phyloP scores from a whole-genome alignment of 2,113 vertebrate species.

The Saccopteryx bilineata region DNA sequence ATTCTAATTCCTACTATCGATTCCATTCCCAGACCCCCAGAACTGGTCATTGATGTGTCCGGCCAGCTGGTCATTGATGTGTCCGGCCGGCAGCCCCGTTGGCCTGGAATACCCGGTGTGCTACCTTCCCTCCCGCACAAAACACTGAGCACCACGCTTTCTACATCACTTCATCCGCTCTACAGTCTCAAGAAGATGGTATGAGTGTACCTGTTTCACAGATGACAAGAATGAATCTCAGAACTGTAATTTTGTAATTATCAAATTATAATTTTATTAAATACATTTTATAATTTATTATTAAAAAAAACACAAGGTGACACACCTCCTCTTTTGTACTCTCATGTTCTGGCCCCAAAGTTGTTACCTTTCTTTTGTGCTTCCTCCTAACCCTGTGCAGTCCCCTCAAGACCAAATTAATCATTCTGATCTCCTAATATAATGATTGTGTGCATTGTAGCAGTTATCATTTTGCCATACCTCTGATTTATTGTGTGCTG shows the following conservation, averaged over 20 bases:
- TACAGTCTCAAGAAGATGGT: neutral
- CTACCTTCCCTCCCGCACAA: neutral
- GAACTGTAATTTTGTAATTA: neutral
- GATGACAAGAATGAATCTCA: neutral
- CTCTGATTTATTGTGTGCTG: neutral
- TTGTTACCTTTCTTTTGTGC: neutral
- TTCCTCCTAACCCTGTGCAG: neutral
- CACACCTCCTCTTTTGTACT: neutral
- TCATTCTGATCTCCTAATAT: neutral
- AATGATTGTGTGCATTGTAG: neutral
- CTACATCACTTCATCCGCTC: neutral
- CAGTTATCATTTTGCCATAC: neutral
- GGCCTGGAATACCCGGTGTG: neutral
- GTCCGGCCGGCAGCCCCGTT: neutral
- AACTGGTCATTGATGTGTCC: neutral
- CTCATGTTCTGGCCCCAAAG: neutral
- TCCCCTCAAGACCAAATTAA: neutral
- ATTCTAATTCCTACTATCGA: neutral
- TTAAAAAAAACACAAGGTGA: neutral
- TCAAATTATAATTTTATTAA: neutral
- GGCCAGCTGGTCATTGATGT: neutral
- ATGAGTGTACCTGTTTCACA: neutral
- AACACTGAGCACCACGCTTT: fast-evolving
- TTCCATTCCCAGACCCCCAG: neutral
- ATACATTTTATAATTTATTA: neutral